Conservation (phyloP, 2,888 invertebrate genomes). For the Phymatocera aterrima region DNA sequence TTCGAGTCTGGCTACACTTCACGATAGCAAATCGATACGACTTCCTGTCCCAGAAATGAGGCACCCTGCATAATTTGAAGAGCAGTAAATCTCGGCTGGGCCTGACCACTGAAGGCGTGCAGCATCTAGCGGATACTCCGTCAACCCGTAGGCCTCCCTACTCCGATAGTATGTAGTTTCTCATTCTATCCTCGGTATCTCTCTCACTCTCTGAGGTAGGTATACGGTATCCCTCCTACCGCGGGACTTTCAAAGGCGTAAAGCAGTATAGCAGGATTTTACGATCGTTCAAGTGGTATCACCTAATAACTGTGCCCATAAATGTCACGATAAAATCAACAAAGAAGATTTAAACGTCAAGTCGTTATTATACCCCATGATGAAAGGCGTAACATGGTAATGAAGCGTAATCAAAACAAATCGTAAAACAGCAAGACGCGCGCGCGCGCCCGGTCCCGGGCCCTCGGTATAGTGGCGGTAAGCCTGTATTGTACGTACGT, state of each 20-base stretch:
- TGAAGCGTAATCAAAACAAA: slow-evolving; percentile 74
- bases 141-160: slow-evolving; percentile 69
- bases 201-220: slow-evolving; percentile 45
- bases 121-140: slow-evolving; percentile 70
- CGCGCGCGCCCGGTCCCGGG: no score
- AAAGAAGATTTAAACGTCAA: slow-evolving; percentile 69
- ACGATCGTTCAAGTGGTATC: slow-evolving; percentile 69
- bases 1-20: not conserved
- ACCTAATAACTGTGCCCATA: slow-evolving; percentile 74
- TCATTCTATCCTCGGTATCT: slow-evolving; percentile 31
- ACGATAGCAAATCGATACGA: slow-evolving; percentile 13
- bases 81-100: not conserved
- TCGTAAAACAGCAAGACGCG: slow-evolving; percentile 64
- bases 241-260: slow-evolving; percentile 67
- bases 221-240: slow-evolving; percentile 39
- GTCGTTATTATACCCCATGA: slow-evolving; percentile 65
- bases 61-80: slow-evolving; percentile 30
- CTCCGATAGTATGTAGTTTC: slow-evolving; percentile 47
- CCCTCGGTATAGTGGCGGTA: no score
- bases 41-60: slow-evolving; percentile 16
- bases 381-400: slow-evolving; percentile 71
- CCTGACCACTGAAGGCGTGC: slow-evolving; percentile 56
- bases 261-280: no score
- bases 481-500: not conserved
- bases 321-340: slow-evolving; percentile 74